phyloP scores from a whole-genome alignment of 2,113 vertebrate species.

The Solenodon paradoxus region DNA sequence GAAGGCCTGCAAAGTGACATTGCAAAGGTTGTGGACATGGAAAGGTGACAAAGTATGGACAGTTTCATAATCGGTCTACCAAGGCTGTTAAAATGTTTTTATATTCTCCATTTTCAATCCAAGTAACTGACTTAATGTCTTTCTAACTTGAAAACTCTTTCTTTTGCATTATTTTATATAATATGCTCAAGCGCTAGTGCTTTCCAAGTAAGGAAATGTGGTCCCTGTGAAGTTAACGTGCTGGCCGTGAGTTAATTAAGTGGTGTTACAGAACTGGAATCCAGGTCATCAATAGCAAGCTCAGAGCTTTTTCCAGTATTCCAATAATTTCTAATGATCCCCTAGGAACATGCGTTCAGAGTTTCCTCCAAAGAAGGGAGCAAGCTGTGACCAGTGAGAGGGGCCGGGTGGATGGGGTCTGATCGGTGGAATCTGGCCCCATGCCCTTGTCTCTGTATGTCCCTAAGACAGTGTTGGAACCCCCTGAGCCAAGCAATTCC shows the following conservation, averaged over 20 bases:
- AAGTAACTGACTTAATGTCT: background rate
- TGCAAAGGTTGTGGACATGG: background rate
- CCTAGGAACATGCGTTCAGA: background rate
- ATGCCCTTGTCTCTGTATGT: background rate
- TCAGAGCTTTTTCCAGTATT: background rate
- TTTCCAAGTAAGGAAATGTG: background rate
- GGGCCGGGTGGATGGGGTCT: background rate
- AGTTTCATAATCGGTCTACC: background rate
- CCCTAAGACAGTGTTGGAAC: background rate
- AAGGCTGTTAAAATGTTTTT: background rate
- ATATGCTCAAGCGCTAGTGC: no score
- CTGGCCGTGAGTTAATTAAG: background rate
- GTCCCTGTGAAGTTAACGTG: background rate
- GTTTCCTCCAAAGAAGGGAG: background rate
- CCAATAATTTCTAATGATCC: background rate
- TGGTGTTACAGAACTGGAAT: background rate
- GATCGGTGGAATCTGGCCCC: no score
- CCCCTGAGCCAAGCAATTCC: background rate
- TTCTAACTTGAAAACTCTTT: background rate
- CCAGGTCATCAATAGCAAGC: background rate
- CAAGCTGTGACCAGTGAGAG: background rate
- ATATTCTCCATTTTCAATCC: background rate
- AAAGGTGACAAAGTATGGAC: background rate
- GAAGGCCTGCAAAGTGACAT: background rate
- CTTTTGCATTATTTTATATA: background rate